Percentiles rank a stretch among this genome's conserved stretches.
These are phyloP conservation scores for Drosophila infuscata DNA, from an alignment of 2,888 invertebrate species.

Conservation along the genomic window DNA sequence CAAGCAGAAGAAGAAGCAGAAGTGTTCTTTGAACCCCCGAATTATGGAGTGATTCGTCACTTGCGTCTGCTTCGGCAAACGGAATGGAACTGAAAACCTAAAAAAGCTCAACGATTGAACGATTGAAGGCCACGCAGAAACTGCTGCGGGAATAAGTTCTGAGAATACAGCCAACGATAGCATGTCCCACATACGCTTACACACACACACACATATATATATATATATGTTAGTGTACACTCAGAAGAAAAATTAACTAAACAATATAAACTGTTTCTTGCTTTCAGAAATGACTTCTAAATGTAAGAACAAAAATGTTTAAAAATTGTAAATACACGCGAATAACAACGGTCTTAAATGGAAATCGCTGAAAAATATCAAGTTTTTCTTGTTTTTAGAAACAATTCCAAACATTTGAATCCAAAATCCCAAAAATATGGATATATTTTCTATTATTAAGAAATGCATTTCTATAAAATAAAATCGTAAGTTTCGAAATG, in stretches of 20 bases:
- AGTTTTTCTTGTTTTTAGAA: not conserved
- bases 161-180: conserved; percentile 27
- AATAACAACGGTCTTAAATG: not conserved
- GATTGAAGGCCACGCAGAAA: conserved; percentile 48
- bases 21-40: not conserved
- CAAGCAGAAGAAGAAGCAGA: not conserved
- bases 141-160: conserved; percentile 25
- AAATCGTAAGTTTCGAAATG: too few species aligned
- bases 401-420: too few species aligned
- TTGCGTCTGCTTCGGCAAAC: conserved; percentile 16
- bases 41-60: not conserved
- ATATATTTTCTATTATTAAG: too few species aligned
- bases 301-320: not conserved
- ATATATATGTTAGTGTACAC: not conserved
- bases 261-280: not conserved
- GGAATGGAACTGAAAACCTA: conserved; percentile 18
- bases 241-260: not conserved
- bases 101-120: conserved; percentile 45
- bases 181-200: conserved; percentile 13
- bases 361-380: not conserved
- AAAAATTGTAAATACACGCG: too few species aligned
- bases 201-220: not conserved
- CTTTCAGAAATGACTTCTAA: not conserved
- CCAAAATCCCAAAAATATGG: not conserved
- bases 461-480: too few species aligned